A percentile compares a stretch with the other conserved stretches of the same genome.
These are phyloP conservation scores for Zosterops hypoxanthus DNA, from an alignment of 2,113 vertebrate species.

Conservation along the genomic window DNA sequence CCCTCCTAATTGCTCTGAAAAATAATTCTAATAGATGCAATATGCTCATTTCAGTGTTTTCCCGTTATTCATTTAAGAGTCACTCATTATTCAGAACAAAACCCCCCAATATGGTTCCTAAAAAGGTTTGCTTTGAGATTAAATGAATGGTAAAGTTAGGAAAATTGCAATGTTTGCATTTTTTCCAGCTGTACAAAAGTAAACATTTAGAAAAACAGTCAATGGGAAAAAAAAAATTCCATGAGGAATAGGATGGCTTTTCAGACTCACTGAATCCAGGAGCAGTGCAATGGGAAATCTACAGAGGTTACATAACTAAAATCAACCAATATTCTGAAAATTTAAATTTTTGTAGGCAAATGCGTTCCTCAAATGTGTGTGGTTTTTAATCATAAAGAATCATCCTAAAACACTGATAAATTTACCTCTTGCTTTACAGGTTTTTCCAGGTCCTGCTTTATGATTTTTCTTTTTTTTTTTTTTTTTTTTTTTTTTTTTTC, in stretches of 20 bases:
- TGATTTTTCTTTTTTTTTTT: rapidly evolving
- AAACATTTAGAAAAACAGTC: neutral
- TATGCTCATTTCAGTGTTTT: neutral
- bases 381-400: neutral
- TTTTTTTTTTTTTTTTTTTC: neutral
- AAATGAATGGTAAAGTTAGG: neutral
- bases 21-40: neutral
- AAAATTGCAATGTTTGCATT: neutral
- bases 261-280: neutral
- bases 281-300: neutral
- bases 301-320: neutral
- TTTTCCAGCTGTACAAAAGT: neutral
- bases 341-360: neutral
- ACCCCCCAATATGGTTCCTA: neutral
- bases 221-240: neutral
- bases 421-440: neutral
- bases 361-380: neutral
- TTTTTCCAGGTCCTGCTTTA: neutral
- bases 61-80: neutral
- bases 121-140: neutral
- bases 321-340: neutral
- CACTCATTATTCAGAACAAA: neutral
- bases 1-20: neutral
- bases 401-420: neutral
- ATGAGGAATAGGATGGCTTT: neutral